Conservation (phyloP, 1,140 invertebrate species). For the Drosophila parvula region DNA sequence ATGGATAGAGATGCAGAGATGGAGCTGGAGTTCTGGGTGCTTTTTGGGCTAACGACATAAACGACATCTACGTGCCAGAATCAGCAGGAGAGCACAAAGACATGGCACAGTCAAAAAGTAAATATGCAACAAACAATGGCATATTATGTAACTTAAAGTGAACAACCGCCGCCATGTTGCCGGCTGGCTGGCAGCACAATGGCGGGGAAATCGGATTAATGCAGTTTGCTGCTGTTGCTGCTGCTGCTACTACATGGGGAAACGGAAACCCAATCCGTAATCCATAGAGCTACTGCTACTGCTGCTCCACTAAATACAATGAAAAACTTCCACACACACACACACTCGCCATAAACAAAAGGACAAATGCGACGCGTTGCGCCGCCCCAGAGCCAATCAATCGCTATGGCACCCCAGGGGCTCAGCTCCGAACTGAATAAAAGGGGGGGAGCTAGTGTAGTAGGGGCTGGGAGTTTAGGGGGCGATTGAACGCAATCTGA, state of each 20-base stretch:
- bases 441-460: background rate
- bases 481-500: constrained; percentile 77
- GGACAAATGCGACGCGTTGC: constrained; percentile 76
- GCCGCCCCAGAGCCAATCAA: constrained; percentile 80
- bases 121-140: constrained; percentile 81
- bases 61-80: constrained; percentile 62
- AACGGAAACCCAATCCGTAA: constrained; percentile 41
- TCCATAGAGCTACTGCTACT: constrained; percentile 32
- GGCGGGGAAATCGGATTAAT: constrained; percentile 77
- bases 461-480: background rate
- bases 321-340: constrained; percentile 56
- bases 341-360: constrained; percentile 68
- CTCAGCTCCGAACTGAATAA: constrained; percentile 11
- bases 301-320: constrained; percentile 72
- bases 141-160: constrained; percentile 79
- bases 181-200: constrained; percentile 50
- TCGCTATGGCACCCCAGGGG: constrained; percentile 78
- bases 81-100: constrained; percentile 44
- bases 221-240: constrained; percentile 35
- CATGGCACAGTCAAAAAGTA: constrained; percentile 72
- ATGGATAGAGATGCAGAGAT: constrained; percentile 5
- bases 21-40: background rate
- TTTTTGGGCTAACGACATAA: constrained; percentile 71
- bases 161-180: constrained; percentile 27
- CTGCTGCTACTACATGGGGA: constrained; percentile 18